Base-by-base conservation (phyloP, 2,113 vertebrate genomes). In the Reinhardtius hippoglossoides region DNA sequence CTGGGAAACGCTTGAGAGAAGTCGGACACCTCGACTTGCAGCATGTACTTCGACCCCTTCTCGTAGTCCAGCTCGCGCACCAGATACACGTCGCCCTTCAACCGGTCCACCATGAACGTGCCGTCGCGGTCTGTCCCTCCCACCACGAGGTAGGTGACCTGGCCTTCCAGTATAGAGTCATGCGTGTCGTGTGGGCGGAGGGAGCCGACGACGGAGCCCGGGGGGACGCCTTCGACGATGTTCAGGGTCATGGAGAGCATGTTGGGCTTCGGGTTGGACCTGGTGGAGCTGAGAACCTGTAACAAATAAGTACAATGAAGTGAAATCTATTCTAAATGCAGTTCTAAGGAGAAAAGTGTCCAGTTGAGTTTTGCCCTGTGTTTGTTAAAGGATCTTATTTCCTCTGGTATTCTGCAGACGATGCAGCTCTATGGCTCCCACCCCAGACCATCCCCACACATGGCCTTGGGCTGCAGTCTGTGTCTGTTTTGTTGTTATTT, bases 61-160 rank as follows among this genome's bases (percentile, higher is more conserved):
- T 99, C 98, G 0, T 97, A 99, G 90, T 99, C 98, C 92, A 99
- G 85, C 68, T 96, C 96, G 2, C 93, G 93, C 0, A 96, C 96
- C 70, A 97, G 87, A 5, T 95, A 97, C 50, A 99, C 93, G 16
- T 97, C 95, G 0, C 98, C 98, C 0, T 95, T 96, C 18, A 92
- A 54, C 0, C 96, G 95, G 67, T 99, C 97, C 69, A 99, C 96
- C 82, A 96, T 95, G 18, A 99, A 99, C 3, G 94, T 96, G 42
- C 97, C 96, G 0, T 97, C 96, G 1, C 83, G 92, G 63, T 97
- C 96, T 0, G 94, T 94, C 0, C 97, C 96, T 13, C 95, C 96
- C 15, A 97, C 95, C 52, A 99, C 88, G 0, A 96, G 94, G 91
- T 98, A 99, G 46, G 94, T 98, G 85, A 96, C 91, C 44, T 95